phyloP scores from a whole-genome alignment of 53 echinoderm and acorn worm genomes.

The Echinarachnius parma region DNA sequence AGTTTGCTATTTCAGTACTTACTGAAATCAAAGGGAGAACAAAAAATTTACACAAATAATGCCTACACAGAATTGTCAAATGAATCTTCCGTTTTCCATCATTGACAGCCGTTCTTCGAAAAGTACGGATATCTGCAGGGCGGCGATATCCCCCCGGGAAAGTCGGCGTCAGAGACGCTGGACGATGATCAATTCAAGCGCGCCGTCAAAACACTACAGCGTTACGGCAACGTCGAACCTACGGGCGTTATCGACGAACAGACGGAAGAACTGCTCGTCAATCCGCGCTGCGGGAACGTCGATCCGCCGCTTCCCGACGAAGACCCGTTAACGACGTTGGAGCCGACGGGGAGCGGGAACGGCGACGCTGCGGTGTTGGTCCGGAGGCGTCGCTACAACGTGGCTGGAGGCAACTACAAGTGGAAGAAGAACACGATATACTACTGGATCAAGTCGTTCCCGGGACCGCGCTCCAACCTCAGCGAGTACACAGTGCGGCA shows the following conservation, averaged over 20 bases:
- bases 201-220: constrained; percentile 62
- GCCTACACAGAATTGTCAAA: too few species aligned
- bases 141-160: not conserved
- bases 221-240: constrained; percentile 53
- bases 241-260: constrained; percentile 62
- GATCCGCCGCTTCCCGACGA: constrained; percentile 46
- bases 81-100: not conserved
- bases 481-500: constrained; percentile 43
- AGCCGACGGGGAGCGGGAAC: constrained; percentile 6
- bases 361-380: too few species aligned
- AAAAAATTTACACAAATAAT: too few species aligned
- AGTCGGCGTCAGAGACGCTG: constrained; percentile 3
- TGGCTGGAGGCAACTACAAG: constrained; percentile 56
- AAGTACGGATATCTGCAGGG: constrained; percentile 8
- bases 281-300: constrained; percentile 62
- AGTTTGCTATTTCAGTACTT: too few species aligned
- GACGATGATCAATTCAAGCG: constrained; percentile 12
- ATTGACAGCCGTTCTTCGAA: constrained; percentile 35
- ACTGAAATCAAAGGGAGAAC: too few species aligned
- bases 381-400: constrained; percentile 51
- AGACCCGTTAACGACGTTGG: not conserved
- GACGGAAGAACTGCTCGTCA: constrained; percentile 55
- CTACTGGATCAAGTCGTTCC: constrained; percentile 62
- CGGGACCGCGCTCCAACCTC: constrained; percentile 36
- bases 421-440: constrained; percentile 65